Evolutionary conservation across 2,797 vertebrate genomes (phyloP).

Genomic region (Antennarius maculatus): DNA sequence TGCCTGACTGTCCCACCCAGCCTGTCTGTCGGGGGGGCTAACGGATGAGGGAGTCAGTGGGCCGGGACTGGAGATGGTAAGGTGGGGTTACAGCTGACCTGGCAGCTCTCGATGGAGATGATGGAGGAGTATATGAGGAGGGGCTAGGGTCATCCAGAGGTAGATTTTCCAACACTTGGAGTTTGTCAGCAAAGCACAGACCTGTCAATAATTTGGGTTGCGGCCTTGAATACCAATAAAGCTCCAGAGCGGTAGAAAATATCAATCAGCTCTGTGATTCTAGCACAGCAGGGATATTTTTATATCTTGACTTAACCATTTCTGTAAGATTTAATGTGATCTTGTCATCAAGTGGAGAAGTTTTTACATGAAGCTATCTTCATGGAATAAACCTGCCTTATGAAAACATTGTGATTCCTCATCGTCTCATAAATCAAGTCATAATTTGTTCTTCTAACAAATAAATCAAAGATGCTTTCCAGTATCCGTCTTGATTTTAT

Average conservation of each 20-base stretch:
- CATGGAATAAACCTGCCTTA: background rate
- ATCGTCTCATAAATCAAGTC: background rate
- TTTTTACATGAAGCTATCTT: background rate
- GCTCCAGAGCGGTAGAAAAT: background rate
- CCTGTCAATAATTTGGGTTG: constrained; percentile 38
- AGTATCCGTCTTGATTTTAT: constrained; percentile 7
- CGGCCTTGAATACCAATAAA: constrained; percentile 57
- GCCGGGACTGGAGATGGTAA: constrained; percentile 57
- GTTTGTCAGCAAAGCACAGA: constrained; percentile 44
- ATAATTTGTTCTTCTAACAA: background rate
- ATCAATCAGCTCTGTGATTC: constrained; percentile 37
- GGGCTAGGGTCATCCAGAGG: constrained; percentile 62
- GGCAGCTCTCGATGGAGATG: constrained; percentile 54
- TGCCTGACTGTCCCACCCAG: constrained; percentile 56
- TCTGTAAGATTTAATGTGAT: no score
- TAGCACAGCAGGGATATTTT: constrained; percentile 15
- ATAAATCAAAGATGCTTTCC: constrained; percentile 31
- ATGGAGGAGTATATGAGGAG: constrained; percentile 60
- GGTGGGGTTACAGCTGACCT: constrained; percentile 71
- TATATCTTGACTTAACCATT: no score
- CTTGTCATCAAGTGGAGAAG: no score
- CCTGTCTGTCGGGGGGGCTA: constrained; percentile 52
- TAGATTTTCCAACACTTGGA: constrained; percentile 60
- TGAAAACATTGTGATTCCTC: background rate
- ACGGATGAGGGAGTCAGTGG: constrained; percentile 63